These are phyloP conservation scores for Lateolabrax maculatus DNA, from an alignment of 2,797 vertebrate genomes.

Conservation along the genomic window DNA sequence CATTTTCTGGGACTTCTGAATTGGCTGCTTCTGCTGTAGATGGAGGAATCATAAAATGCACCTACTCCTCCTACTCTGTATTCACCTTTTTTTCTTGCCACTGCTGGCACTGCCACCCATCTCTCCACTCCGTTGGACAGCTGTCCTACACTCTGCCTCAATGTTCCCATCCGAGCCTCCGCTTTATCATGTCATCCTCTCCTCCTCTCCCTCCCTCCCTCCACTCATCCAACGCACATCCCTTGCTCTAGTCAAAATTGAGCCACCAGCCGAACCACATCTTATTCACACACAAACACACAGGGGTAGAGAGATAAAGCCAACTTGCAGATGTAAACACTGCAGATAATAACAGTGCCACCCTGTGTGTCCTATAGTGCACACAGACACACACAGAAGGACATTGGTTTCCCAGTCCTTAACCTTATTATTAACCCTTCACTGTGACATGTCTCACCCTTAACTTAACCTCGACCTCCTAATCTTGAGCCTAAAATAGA, in stretches of 20 bases:
- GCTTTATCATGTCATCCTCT: conserved; percentile 51
- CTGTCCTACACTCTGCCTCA: conserved; percentile 45
- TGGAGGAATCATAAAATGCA: conserved; percentile 13
- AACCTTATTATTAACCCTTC: conserved; percentile 41
- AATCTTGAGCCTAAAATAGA: conserved; percentile 2
- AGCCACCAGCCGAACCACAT: conserved; percentile 31
- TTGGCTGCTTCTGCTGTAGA: neutral
- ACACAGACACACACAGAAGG: conserved; percentile 16
- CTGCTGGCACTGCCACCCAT: conserved; percentile 15
- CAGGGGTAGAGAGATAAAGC: conserved; percentile 15
- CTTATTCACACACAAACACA: conserved; percentile 25
- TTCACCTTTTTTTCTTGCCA: conserved; percentile 40
- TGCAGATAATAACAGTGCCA: conserved; percentile 37
- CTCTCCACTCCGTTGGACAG: conserved; percentile 53
- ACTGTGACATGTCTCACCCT: conserved; percentile 4
- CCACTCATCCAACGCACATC: conserved; percentile 20
- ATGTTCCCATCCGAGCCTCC: conserved; percentile 21
- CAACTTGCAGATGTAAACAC: conserved; percentile 24
- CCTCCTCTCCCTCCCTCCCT: conserved; percentile 5
- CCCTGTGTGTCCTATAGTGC: neutral
- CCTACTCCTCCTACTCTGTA: conserved; percentile 24
- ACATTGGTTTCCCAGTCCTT: conserved; percentile 11
- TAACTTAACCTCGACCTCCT: conserved; percentile 12
- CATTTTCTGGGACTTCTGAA: conserved; percentile 6
- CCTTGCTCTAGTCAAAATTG: conserved; percentile 38